A percentile compares a stretch with the other conserved stretches of the same genome.
Evolutionary conservation across 1,140 invertebrate genomes (phyloP).

Genomic region (Neodiprion lecontei): DNA sequence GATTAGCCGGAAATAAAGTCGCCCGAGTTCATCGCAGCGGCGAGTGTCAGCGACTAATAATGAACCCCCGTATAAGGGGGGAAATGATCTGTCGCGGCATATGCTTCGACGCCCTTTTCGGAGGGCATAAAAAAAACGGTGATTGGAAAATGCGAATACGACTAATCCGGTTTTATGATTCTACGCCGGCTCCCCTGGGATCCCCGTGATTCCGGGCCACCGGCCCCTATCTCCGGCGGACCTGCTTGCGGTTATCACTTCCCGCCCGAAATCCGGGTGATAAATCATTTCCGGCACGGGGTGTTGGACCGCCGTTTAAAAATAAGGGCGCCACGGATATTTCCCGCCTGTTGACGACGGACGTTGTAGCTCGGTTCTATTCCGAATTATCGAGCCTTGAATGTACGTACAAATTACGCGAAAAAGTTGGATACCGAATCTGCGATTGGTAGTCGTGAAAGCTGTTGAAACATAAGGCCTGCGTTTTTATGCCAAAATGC

Average conservation of each 20-base stretch:
- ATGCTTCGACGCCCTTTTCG: too few species aligned
- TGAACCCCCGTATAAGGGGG: too few species aligned
- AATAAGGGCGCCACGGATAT: neutral
- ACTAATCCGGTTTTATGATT: neutral
- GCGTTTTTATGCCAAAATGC: too few species aligned
- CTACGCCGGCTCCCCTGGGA: neutral
- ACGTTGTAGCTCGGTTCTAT: neutral
- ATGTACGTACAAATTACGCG: neutral
- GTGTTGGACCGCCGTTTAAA: too few species aligned
- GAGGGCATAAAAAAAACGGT: neutral
- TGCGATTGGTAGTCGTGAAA: too few species aligned
- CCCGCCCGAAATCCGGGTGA: neutral
- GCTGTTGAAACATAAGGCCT: too few species aligned
- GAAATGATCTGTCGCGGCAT: too few species aligned
- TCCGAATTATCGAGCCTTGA: neutral
- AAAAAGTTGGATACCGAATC: neutral
- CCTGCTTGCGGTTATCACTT: neutral
- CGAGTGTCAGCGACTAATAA: too few species aligned
- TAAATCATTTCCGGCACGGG: neutral
- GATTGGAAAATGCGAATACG: slow-evolving; percentile 5
- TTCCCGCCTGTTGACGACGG: neutral
- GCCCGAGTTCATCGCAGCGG: too few species aligned
- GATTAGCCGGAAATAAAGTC: too few species aligned
- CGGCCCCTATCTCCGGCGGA: neutral
- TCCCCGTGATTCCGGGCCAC: neutral